phyloP scores from a whole-genome alignment of 2,888 invertebrate species.

The Eudemis profundana region DNA sequence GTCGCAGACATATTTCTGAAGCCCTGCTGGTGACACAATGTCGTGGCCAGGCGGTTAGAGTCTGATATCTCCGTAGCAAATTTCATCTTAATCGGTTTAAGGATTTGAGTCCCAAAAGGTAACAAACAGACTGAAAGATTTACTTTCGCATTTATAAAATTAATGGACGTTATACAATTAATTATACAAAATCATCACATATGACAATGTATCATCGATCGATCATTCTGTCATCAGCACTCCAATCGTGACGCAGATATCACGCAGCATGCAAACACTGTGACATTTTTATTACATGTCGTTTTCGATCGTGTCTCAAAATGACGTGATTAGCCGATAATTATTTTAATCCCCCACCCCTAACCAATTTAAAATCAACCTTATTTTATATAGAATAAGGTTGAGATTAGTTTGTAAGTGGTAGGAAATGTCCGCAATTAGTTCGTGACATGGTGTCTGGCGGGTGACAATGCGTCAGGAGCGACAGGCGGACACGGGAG shows the following conservation, averaged over 20 bases:
- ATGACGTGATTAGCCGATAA: slow-evolving; percentile 40
- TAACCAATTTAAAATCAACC: neutral
- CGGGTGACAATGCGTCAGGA: slow-evolving; percentile 63
- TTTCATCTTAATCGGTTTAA: too few relatives aligned
- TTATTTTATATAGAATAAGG: neutral
- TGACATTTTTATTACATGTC: slow-evolving; percentile 42
- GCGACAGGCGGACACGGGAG: slow-evolving; percentile 51
- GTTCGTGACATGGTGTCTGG: slow-evolving; percentile 60
- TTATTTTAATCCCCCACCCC: slow-evolving; percentile 5
- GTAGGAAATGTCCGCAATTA: slow-evolving; percentile 48
- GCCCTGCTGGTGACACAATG: too few relatives aligned
- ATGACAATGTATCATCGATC: slow-evolving; percentile 12
- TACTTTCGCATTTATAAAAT: too few relatives aligned
- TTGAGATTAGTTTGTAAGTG: neutral
- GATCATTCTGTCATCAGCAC: slow-evolving; percentile 22
- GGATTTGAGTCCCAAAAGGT: too few relatives aligned
- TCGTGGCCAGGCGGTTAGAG: too few relatives aligned
- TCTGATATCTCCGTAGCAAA: too few relatives aligned
- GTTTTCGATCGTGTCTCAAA: slow-evolving; percentile 19
- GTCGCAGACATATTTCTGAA: too few relatives aligned
- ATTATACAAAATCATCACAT: neutral
- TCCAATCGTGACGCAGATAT: slow-evolving; percentile 19
- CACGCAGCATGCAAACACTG: slow-evolving; percentile 30
- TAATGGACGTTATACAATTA: neutral
- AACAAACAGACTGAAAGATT: too few relatives aligned